phyloP scores from a whole-genome alignment of 1,140 invertebrate species.

The Diploscapter pachys region DNA sequence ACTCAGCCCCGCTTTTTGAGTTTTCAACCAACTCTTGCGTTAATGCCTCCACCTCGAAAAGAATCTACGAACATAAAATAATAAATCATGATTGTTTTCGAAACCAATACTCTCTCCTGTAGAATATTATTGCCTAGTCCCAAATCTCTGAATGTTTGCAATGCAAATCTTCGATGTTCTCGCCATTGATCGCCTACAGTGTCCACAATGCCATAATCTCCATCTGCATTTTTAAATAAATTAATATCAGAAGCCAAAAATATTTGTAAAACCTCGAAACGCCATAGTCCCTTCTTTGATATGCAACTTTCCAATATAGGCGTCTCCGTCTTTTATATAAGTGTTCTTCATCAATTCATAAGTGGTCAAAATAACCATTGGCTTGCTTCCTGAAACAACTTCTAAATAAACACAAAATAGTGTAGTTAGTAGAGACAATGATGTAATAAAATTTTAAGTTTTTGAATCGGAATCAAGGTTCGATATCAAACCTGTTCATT shows the following conservation, averaged over 20 bases:
- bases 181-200: conserved; percentile 84
- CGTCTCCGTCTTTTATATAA: conserved; percentile 25
- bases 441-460: too few relatives aligned
- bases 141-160: conserved; percentile 78
- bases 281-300: conserved; percentile 6
- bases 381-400: neutral
- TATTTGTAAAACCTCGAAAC: conserved; percentile 17
- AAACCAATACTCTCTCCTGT: conserved; percentile 2
- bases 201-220: conserved; percentile 76
- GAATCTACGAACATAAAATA: conserved; percentile 19
- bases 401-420: too few relatives aligned
- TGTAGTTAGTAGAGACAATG: too few relatives aligned
- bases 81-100: neutral
- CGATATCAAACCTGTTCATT: too few relatives aligned
- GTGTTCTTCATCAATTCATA: conserved; percentile 27
- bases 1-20: neutral
- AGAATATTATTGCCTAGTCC: conserved; percentile 65
- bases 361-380: conserved; percentile 21
- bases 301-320: conserved; percentile 15
- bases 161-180: conserved; percentile 80
- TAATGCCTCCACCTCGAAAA: conserved; percentile 28
- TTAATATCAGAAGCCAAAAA: neutral
- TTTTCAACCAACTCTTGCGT: conserved; percentile 9
- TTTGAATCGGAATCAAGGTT: too few relatives aligned
- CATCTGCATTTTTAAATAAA: conserved; percentile 13